phyloP scores from a whole-genome alignment of 2,113 vertebrate species.

The Eudorcas thomsonii region DNA sequence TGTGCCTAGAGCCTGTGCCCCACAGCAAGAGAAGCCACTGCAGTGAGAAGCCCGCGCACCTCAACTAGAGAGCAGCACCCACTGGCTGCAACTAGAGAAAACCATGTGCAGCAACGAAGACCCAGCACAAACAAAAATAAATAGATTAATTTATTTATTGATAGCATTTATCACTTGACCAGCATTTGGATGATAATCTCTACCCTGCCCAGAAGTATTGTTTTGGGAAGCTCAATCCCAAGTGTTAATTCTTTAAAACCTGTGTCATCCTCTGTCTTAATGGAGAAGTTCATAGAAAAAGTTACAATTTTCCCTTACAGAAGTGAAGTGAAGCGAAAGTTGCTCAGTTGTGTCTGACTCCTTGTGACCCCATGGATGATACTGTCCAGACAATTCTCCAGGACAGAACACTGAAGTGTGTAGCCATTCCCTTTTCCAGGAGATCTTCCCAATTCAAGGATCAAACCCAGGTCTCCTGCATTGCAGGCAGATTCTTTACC shows the following conservation, averaged over 20 bases:
- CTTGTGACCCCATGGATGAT: neutral
- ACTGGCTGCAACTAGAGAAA: neutral
- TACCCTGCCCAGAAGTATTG: fast-evolving
- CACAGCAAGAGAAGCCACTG: neutral
- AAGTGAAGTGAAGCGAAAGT: neutral
- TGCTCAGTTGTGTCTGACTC: neutral
- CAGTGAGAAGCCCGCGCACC: neutral
- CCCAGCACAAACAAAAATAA: neutral
- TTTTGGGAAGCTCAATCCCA: neutral
- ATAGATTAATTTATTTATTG: neutral
- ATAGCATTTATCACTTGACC: neutral
- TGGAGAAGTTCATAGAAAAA: neutral
- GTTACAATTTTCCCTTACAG: neutral
- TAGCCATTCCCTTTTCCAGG: neutral
- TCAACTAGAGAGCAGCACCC: neutral
- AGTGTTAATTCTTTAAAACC: neutral
- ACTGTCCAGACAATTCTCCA: neutral
- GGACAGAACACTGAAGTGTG: neutral
- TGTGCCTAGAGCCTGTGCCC: neutral
- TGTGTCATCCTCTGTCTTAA: neutral
- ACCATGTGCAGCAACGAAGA: neutral
- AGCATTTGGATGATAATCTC: neutral
- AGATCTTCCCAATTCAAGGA: neutral
- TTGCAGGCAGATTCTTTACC: neutral
- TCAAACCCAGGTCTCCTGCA: neutral